These are phyloP conservation scores for Phrixothrix hirtus DNA, from an alignment of 2,888 invertebrate species.

Conservation along the genomic window DNA sequence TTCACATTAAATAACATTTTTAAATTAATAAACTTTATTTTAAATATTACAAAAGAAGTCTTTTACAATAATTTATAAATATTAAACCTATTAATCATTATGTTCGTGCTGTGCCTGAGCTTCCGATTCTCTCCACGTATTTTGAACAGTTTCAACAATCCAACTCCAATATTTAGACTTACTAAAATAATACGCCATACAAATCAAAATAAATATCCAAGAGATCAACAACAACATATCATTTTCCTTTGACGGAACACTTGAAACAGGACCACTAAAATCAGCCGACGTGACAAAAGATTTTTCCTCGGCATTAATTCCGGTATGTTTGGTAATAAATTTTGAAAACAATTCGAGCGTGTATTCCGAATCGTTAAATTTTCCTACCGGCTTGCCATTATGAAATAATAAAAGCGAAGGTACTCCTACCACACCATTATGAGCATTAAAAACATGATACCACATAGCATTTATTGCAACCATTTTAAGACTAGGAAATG, in stretches of 20 bases:
- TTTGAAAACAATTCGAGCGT: conserved; percentile 77
- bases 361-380: conserved; percentile 82
- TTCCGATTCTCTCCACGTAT: conserved; percentile 87
- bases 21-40: too few species aligned
- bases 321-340: conserved; percentile 78
- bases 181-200: conserved; percentile 74
- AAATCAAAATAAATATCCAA: conserved; percentile 81
- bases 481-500: conserved; percentile 84
- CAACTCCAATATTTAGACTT: conserved; percentile 77
- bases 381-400: conserved; percentile 82
- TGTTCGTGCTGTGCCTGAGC: conserved; percentile 76
- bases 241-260: conserved; percentile 72
- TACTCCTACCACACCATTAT: conserved; percentile 88
- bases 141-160: conserved; percentile 80
- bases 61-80: conserved; percentile 7
- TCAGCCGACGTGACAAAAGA: conserved; percentile 73
- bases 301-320: conserved; percentile 65
- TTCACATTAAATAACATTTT: too few species aligned
- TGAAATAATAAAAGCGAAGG: conserved; percentile 89
- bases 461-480: conserved; percentile 88
- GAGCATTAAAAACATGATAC: conserved; percentile 83
- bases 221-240: conserved; percentile 83
- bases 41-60: neutral
- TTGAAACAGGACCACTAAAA: conserved; percentile 80
- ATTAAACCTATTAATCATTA: conserved; percentile 59